Percentiles rank a stretch among this genome's conserved stretches.
Evolutionary conservation across 2,113 vertebrate genomes (phyloP).

Genomic region (Pagrus major): DNA sequence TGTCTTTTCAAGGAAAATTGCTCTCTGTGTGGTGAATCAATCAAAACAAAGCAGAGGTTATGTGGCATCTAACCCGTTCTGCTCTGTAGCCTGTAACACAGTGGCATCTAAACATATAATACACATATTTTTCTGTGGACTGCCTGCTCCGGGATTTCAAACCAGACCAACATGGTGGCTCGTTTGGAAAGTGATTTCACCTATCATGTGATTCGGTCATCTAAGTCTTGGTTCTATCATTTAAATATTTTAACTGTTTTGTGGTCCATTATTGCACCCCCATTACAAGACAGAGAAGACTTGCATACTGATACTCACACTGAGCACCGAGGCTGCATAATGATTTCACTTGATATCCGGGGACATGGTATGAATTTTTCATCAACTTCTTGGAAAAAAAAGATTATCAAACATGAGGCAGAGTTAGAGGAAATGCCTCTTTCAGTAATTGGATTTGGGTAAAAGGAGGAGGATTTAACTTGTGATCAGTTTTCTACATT

Average conservation of each 20-base stretch:
- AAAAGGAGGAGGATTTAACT: constrained; percentile 9
- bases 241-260: not conserved
- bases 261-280: not conserved
- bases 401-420: constrained; percentile 46
- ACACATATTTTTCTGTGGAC: too few species aligned
- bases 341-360: constrained; percentile 40
- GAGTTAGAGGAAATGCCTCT: constrained; percentile 33
- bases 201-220: too few species aligned
- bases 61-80: too few species aligned
- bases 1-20: too few species aligned
- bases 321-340: constrained; percentile 43
- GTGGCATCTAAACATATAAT: too few species aligned
- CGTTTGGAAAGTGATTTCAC: too few species aligned
- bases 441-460: constrained; percentile 20
- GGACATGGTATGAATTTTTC: constrained; percentile 52
- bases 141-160: too few species aligned
- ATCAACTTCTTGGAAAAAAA: constrained; percentile 38
- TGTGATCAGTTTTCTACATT: constrained; percentile 26
- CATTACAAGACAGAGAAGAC: constrained; percentile 23
- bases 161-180: too few species aligned
- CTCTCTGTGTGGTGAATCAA: too few species aligned
- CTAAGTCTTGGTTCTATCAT: not conserved
- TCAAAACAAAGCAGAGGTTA: too few species aligned
- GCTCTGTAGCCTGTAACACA: too few species aligned
- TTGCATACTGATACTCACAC: constrained; percentile 5